These are phyloP conservation scores for Rhogogaster chlorosoma DNA, from an alignment of 2,888 invertebrate species.

Conservation along the genomic window DNA sequence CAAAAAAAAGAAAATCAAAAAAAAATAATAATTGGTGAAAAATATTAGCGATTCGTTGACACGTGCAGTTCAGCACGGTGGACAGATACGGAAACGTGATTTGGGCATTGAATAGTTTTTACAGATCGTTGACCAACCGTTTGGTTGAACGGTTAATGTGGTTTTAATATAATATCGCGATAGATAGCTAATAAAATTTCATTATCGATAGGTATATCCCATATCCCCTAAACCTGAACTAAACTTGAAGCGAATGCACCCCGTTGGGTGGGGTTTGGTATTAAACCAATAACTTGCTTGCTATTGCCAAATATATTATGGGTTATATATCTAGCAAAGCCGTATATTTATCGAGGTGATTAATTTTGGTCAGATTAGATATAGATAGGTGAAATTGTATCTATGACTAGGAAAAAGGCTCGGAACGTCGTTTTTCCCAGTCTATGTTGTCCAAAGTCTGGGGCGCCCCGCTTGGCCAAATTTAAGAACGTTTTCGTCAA, in stretches of 20 bases:
- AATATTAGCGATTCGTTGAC: conserved; percentile 9
- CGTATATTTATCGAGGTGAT: neutral
- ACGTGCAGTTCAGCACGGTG: neutral
- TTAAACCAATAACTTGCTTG: conserved; percentile 11
- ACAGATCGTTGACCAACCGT: neutral
- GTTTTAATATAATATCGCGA: conserved; percentile 39
- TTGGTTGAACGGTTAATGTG: neutral
- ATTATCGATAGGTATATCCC: neutral
- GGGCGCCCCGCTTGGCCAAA: neutral
- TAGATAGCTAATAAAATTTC: neutral
- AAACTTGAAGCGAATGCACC: neutral
- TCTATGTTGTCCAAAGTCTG: neutral
- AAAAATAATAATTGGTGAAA: neutral
- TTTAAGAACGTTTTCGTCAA: neutral
- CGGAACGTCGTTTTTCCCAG: neutral
- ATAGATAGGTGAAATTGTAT: too few species aligned
- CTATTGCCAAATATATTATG: neutral
- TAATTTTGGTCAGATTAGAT: neutral
- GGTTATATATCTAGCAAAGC: neutral
- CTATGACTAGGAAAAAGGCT: too few species aligned
- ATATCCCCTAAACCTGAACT: neutral
- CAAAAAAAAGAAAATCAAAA: neutral
- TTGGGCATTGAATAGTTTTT: conserved; percentile 10
- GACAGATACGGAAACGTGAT: neutral
- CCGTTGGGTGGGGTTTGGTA: neutral